Evolutionary conservation across 2,797 vertebrate genomes (phyloP).

Genomic region (Danio kyathit): DNA sequence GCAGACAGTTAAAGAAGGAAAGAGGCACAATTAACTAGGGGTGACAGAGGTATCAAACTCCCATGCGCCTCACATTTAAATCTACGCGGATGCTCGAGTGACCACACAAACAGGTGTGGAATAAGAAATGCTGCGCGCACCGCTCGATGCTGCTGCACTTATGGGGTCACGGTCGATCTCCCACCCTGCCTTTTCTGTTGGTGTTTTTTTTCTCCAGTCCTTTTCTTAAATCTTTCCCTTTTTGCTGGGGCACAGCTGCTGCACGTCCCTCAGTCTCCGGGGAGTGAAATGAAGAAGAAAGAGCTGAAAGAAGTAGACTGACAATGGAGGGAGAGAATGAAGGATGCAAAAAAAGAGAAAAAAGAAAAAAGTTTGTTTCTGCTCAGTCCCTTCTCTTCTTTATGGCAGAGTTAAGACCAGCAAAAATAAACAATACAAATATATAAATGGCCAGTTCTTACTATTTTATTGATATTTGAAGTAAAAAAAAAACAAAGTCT

Average conservation of each 20-base stretch:
- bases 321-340: background rate
- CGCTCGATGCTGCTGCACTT: conserved; percentile 5
- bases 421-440: too few relatives aligned
- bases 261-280: conserved; percentile 8
- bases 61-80: background rate
- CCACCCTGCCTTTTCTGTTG: background rate
- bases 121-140: conserved; percentile 5
- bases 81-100: background rate
- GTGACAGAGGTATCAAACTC: conserved; percentile 38
- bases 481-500: too few relatives aligned
- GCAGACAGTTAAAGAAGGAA: conserved; percentile 56
- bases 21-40: conserved; percentile 51
- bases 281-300: conserved; percentile 38
- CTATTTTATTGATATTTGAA: too few relatives aligned
- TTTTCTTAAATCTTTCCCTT: conserved; percentile 35
- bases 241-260: conserved; percentile 21
- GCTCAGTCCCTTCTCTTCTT: background rate
- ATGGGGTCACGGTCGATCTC: conserved; percentile 24
- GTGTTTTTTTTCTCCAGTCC: background rate
- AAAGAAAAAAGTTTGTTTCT: background rate
- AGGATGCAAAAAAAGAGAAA: background rate
- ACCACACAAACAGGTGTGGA: conserved; percentile 7
- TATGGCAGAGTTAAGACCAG: too few relatives aligned
- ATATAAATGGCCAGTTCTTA: too few relatives aligned
- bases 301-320: conserved; percentile 29